Percentiles rank a stretch among this genome's conserved stretches.
Conservation (phyloP, 2,888 invertebrate species). For the Ectemnius continuus region DNA sequence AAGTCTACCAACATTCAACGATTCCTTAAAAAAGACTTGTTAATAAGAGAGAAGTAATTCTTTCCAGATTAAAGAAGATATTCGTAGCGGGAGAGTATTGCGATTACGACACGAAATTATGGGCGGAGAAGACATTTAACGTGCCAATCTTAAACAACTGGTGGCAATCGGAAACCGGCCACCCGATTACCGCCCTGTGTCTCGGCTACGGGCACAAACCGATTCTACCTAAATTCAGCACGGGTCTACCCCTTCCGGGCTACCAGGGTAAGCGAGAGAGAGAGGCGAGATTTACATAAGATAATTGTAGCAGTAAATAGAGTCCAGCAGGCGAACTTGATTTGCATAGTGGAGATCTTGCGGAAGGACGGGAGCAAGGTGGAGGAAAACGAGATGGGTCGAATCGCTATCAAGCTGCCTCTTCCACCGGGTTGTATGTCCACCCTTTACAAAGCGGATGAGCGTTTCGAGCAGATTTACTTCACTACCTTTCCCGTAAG, state of each 20-base stretch:
- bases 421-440: constrained; percentile 93
- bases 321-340: background rate
- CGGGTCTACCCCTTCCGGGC: constrained; percentile 93
- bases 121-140: constrained; percentile 86
- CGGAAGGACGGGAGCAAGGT: constrained; percentile 86
- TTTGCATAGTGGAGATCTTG: constrained; percentile 82
- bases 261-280: constrained; percentile 84
- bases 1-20: constrained; percentile 58
- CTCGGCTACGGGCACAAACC: constrained; percentile 86
- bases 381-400: constrained; percentile 86
- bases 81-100: constrained; percentile 96
- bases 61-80: constrained; percentile 81
- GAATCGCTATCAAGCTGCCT: constrained; percentile 90
- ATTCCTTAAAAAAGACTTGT: background rate
- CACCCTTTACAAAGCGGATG: constrained; percentile 89
- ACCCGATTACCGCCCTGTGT: constrained; percentile 92
- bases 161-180: constrained; percentile 99
- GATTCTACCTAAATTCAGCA: constrained; percentile 86
- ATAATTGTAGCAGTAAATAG: background rate
- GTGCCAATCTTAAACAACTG: constrained; percentile 93
- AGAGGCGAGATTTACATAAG: background rate
- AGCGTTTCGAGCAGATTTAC: constrained; percentile 89
- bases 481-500: constrained; percentile 89
- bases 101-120: constrained; percentile 91
- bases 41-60: background rate